Evolutionary conservation across 2,113 vertebrate species (phyloP).

Genomic region (Salvelinus fontinalis): DNA sequence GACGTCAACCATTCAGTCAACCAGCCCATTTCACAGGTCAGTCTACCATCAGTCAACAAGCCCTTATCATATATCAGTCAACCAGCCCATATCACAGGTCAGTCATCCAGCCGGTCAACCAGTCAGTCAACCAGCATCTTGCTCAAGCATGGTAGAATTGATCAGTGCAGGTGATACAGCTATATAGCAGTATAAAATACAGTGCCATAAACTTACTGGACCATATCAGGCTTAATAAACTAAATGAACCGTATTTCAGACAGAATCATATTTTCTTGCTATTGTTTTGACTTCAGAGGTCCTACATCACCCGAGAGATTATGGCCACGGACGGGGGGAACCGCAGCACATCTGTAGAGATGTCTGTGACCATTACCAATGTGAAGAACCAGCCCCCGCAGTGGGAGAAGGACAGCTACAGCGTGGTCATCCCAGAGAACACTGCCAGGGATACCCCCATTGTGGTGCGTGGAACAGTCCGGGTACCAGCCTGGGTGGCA

Average conservation of each 20-base stretch:
- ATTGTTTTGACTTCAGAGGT: conserved; percentile 56
- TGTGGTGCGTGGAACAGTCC: conserved; percentile 59
- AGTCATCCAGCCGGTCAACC: neutral
- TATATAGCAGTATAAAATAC: no score
- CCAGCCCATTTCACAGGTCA: no score
- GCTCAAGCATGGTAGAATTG: no score
- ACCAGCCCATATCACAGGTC: no score
- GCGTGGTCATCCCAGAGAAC: conserved; percentile 82
- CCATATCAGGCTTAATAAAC: no score
- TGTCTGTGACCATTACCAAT: conserved; percentile 81
- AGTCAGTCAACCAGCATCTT: no score
- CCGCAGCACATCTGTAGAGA: conserved; percentile 79
- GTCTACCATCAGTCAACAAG: no score
- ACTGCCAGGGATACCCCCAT: conserved; percentile 74
- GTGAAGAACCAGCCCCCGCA: conserved; percentile 85
- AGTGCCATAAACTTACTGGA: no score
- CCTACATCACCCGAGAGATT: conserved; percentile 77
- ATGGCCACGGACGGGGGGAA: conserved; percentile 83
- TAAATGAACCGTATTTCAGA: no score
- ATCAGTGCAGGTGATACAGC: no score
- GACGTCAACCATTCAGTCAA: no score
- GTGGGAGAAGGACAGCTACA: conserved; percentile 83
- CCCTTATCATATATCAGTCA: no score
- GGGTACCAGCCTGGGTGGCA: neutral
- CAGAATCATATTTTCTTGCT: neutral